These are phyloP conservation scores for Petrocephalus zakoni DNA, from an alignment of 2,113 vertebrate species.

Conservation along the genomic window DNA sequence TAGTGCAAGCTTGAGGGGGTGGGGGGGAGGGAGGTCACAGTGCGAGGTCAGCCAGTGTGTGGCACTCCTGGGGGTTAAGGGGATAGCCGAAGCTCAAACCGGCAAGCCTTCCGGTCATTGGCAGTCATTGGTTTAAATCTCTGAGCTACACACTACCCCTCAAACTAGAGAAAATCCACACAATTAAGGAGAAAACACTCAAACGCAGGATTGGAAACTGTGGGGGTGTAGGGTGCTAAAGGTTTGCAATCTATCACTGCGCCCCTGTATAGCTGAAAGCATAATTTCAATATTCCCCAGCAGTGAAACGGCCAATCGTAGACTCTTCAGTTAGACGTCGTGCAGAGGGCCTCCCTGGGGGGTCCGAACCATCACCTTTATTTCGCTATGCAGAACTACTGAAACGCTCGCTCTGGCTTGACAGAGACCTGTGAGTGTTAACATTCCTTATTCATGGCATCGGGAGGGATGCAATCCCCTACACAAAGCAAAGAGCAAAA, in stretches of 20 bases:
- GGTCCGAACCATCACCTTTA: not conserved
- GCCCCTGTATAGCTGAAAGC: not conserved
- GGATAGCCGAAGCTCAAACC: not conserved
- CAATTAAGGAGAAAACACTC: not conserved
- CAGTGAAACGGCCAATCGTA: not conserved
- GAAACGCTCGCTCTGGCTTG: not conserved
- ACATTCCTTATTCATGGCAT: not conserved
- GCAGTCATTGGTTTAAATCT: not conserved
- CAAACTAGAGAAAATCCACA: not conserved
- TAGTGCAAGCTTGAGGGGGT: not conserved
- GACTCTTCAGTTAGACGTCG: not conserved
- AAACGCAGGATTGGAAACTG: not conserved
- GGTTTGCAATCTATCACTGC: not conserved
- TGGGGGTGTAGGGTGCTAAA: not conserved
- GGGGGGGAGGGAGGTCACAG: not conserved
- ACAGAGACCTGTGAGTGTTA: not conserved
- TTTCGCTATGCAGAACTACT: not conserved
- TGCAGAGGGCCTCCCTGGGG: not conserved
- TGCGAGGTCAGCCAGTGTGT: not conserved
- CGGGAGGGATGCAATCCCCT: not conserved
- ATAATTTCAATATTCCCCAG: not conserved
- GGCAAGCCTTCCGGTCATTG: not conserved
- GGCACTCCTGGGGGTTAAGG: not conserved
- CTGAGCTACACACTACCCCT: not conserved
- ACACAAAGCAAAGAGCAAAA: not conserved